Percentiles rank a stretch among this genome's conserved stretches.
Evolutionary conservation across 2,888 invertebrate genomes (phyloP).

Genomic region (Tipula lateralis): DNA sequence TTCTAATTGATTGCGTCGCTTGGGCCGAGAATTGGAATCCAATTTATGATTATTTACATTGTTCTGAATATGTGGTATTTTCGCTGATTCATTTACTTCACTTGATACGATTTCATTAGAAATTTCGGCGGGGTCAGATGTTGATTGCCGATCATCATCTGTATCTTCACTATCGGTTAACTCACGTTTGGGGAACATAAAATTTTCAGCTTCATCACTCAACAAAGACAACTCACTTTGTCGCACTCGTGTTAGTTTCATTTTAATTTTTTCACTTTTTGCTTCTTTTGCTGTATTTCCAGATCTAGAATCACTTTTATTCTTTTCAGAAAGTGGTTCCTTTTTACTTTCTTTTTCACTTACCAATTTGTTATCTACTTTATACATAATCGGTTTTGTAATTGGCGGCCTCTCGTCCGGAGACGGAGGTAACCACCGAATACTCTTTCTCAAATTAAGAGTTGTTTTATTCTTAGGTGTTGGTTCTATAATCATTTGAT

Average conservation of each 20-base stretch:
- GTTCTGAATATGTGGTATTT: neutral
- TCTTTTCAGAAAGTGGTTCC: constrained; percentile 32
- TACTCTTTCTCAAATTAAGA: neutral
- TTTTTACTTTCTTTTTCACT: constrained; percentile 36
- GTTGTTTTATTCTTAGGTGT: neutral
- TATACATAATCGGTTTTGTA: constrained; percentile 45
- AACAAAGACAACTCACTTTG: constrained; percentile 68
- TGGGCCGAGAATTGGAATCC: neutral
- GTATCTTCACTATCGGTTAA: constrained; percentile 45
- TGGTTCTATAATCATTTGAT: constrained; percentile 34
- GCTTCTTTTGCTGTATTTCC: constrained; percentile 41
- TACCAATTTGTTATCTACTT: constrained; percentile 39
- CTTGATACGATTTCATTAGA: constrained; percentile 42
- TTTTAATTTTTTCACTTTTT: constrained; percentile 53
- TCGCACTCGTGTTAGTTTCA: constrained; percentile 69
- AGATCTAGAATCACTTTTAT: neutral
- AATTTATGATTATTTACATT: constrained; percentile 24
- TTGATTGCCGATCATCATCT: constrained; percentile 52
- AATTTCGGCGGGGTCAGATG: constrained; percentile 45
- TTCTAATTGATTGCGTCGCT: constrained; percentile 54
- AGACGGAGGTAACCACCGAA: constrained; percentile 30
- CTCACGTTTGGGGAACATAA: constrained; percentile 66
- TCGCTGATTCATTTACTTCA: constrained; percentile 29
- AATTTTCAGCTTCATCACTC: constrained; percentile 81
- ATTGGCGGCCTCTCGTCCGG: constrained; percentile 7